Percentiles rank a stretch among this genome's conserved stretches.
phyloP scores from a whole-genome alignment of 2,797 vertebrate species.

The Margarornis squamiger region DNA sequence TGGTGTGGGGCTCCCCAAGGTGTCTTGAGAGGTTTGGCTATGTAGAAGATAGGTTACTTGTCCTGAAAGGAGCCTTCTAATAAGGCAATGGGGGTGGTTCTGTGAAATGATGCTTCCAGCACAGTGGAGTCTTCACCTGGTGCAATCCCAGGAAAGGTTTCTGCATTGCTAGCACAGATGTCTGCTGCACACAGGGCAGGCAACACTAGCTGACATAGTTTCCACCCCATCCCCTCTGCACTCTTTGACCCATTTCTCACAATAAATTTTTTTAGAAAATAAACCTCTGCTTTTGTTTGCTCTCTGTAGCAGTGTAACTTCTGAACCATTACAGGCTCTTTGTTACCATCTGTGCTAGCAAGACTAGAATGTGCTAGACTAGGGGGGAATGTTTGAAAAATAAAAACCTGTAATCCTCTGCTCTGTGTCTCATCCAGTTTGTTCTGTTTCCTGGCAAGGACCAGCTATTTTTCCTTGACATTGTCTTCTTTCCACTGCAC shows the following conservation, averaged over 20 bases:
- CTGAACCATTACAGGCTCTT: constrained; percentile 43
- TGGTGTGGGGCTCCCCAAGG: neutral
- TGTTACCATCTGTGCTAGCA: constrained; percentile 63
- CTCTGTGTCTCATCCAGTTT: constrained; percentile 33
- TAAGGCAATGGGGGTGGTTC: neutral
- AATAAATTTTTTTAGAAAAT: neutral
- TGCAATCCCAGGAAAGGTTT: neutral
- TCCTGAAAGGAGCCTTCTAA: neutral
- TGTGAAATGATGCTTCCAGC: neutral
- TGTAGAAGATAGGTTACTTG: neutral
- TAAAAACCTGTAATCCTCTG: constrained; percentile 71
- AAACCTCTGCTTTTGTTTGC: constrained; percentile 51
- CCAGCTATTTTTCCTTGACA: neutral
- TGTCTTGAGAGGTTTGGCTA: neutral
- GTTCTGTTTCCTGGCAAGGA: neutral
- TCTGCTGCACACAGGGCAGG: neutral
- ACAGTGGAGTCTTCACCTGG: neutral
- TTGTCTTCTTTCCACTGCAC: neutral
- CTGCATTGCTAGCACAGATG: constrained; percentile 8
- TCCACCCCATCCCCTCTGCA: neutral
- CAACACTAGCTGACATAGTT: neutral
- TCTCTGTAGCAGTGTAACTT: constrained; percentile 53
- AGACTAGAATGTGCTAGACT: constrained; percentile 70
- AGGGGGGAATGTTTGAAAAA: constrained; percentile 68
- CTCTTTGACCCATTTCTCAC: constrained; percentile 10